Conservation (phyloP, 2,113 vertebrate species). For the Actenoides hombroni region DNA sequence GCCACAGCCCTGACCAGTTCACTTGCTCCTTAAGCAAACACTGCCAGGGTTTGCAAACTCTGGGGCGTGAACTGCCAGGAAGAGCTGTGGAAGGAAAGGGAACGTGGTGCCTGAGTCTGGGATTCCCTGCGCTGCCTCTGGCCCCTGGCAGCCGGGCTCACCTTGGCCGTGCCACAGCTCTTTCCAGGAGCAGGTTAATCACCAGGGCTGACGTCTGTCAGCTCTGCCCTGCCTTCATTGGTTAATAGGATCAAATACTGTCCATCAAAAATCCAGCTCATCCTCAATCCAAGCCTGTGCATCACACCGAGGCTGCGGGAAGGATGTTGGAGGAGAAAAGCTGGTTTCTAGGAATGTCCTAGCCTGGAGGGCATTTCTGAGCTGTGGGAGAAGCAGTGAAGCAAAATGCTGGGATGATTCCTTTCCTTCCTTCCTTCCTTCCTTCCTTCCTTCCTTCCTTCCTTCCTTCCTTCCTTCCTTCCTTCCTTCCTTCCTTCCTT, state of each 20-base stretch:
- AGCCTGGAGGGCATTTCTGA: neutral
- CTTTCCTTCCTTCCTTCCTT: neutral
- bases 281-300: neutral
- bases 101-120: neutral
- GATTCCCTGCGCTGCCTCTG: neutral
- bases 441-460: too few species aligned
- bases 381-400: neutral
- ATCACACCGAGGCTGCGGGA: neutral
- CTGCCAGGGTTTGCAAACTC: neutral
- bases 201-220: neutral
- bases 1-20: fast-evolving
- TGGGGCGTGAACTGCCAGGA: neutral
- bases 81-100: neutral
- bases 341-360: conserved; percentile 55
- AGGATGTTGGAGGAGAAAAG: conserved; percentile 33
- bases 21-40: fast-evolving
- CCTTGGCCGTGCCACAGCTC: neutral
- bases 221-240: neutral
- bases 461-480: neutral
- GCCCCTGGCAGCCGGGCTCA: neutral
- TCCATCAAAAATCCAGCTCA: neutral
- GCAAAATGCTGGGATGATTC: fast-evolving
- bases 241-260: neutral
- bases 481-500: neutral
- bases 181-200: conserved; percentile 33